Evolutionary conservation across 1,140 invertebrate species (phyloP).

Genomic region (Cyclargus thomasi): DNA sequence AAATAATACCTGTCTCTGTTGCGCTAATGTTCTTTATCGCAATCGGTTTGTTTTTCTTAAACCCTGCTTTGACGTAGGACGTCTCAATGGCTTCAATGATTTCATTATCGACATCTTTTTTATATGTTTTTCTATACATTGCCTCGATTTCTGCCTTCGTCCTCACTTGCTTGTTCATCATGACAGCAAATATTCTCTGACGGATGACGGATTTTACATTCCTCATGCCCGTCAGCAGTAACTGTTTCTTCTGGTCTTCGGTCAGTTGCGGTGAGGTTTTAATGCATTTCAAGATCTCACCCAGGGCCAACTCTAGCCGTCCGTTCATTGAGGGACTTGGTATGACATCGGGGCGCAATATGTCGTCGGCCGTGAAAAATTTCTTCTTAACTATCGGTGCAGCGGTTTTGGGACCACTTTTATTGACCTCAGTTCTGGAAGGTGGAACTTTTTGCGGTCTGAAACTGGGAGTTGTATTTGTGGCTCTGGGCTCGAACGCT

Average conservation of each 20-base stretch:
- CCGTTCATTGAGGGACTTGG: conserved; percentile 40
- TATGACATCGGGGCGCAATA: conserved; percentile 31
- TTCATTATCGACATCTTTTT: conserved; percentile 42
- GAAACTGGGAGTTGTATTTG: neutral
- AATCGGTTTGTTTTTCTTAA: neutral
- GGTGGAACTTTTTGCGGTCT: neutral
- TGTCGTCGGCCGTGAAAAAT: conserved; percentile 11
- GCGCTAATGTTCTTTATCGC: neutral
- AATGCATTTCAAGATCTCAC: conserved; percentile 45
- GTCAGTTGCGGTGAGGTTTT: conserved; percentile 20
- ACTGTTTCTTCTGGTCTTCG: conserved; percentile 17
- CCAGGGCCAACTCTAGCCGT: conserved; percentile 52
- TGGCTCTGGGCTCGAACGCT: neutral
- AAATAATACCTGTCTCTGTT: neutral
- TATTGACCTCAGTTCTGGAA: neutral
- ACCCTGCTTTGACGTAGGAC: neutral
- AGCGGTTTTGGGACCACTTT: neutral
- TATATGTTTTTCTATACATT: conserved; percentile 42
- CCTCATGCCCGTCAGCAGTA: conserved; percentile 25
- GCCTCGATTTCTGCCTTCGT: conserved; percentile 28
- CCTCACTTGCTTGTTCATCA: conserved; percentile 46
- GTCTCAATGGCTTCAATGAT: conserved; percentile 34
- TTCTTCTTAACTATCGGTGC: neutral
- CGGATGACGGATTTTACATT: conserved; percentile 45
- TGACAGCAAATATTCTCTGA: conserved; percentile 40